Evolutionary conservation across 2,113 vertebrate genomes (phyloP), one percentile per base, ranked within the genome.

Genomic region (Peromyscus californicus): DNA sequence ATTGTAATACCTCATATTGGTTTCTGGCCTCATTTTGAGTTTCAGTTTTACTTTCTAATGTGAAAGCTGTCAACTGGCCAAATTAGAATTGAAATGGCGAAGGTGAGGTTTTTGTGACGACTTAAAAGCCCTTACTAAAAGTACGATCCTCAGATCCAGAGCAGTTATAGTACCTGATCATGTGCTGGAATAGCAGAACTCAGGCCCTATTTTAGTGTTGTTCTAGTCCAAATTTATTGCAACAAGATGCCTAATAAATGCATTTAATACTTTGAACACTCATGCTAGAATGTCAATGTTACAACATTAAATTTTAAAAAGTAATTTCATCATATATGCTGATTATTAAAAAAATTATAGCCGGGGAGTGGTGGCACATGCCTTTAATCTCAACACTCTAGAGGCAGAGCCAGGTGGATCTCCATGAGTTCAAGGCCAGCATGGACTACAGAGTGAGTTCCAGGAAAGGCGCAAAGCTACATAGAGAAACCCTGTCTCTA

Each of bases 31-130:
- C 17, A 0, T 76, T 57, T 91, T 33, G n/a, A 88, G 78, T 17
- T 85, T 70, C 91, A 48, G 89, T 61, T 88, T 97, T 12, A 51
- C 51, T 95, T 80, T 45, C 10, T 90, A 63, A 89, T 33, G 7
- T 11, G n/a, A 94, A 84, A 74, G 16, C 45, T 89, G 26, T 74
- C 31, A 22, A 11, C 17, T 89, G 13, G 45, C 57, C 17, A 31
- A 61, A 12, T n/a, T 90, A 48, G 45, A 59, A 33, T 63, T 84
- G 26, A 11, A 69, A 86, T 74, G 6, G 24, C 57, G 26, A 87
- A 87, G 82, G 36, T 79, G 29, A 82, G 70, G 31, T 12, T 59
- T 48, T 61, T 21, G 39, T 29, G 17, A 8, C 3, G 4, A 67
- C 16, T 91, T 80, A 67, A 61, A n/a, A 80, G 12, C 26, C 45